Evolutionary conservation across 2,113 vertebrate genomes (phyloP), one percentile per base, ranked within the genome.

Genomic region (Archocentrus centrarchus): DNA sequence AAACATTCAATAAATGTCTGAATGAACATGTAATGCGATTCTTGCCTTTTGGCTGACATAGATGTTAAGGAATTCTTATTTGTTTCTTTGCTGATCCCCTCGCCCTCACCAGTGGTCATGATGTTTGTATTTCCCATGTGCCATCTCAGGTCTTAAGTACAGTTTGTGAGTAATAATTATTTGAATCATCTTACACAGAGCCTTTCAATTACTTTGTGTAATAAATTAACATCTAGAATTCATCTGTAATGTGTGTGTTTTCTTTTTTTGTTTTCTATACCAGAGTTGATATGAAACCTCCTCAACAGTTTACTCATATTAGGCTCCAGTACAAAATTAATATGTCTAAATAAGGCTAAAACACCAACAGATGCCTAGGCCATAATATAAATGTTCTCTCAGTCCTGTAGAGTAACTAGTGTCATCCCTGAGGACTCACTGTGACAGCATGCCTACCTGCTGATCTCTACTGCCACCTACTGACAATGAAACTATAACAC

Each of bases 401-500:
- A 63, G 20, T 18, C 5, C 2, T 22, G 17, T 59, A 32, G 17
- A 57, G 10, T 2, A 24, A 37, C 7, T 17, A 11, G 5, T 18
- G 5, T 22, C 39, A 22, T 27, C 50, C 41, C 35, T 60, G 4
- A 70, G 41, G 32, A 39, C 22, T 50, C 3, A 5, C n/a, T 59
- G 7, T 73, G 57, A 41, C 35, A 59, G n/a, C 50, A 59, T 2
- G 18, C 15, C 66, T 22, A 17, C n/a, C 59, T 14, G 27, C 82
- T 92, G 77, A 82, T 75, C 61, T 88, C 80, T 89, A 75, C 92
- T 80, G 30, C 84, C 89, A 85, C 59, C 92, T 91, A 77, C 82
- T 89, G 92, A 3, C 50, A 35, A 5, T 3, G 62, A 59, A 50
- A 13, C 5, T 35, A 2, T 32, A 86, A 73, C 3, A 75, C 73